phyloP scores from a whole-genome alignment of 2,888 invertebrate genomes.

The Drosophila borborema region DNA sequence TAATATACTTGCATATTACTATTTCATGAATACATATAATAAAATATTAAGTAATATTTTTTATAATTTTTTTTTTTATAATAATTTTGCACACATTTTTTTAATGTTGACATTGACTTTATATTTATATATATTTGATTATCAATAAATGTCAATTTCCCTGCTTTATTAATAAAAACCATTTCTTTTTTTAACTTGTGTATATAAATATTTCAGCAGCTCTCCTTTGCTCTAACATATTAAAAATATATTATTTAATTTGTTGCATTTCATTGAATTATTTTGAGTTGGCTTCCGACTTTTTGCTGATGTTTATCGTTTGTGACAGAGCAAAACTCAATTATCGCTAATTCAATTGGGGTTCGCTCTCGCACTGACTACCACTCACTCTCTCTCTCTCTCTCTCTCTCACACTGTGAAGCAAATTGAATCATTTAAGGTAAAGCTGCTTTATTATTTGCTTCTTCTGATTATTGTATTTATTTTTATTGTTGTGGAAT shows the following conservation, averaged over 20 bases:
- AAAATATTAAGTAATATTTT: too few relatives aligned
- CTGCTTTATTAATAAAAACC: not conserved
- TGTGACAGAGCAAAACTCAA: slow-evolving; percentile 61
- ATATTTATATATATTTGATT: not conserved
- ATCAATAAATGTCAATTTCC: not conserved
- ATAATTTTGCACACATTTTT: too few relatives aligned
- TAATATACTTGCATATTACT: too few relatives aligned
- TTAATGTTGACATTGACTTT: not conserved
- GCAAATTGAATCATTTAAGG: slow-evolving; percentile 66
- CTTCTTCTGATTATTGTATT: slow-evolving; percentile 24
- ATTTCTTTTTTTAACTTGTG: not conserved
- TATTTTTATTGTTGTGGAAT: slow-evolving; percentile 57
- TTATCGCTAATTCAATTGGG: slow-evolving; percentile 65
- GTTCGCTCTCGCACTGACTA: not conserved
- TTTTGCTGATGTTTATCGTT: slow-evolving; percentile 51
- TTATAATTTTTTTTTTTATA: too few relatives aligned
- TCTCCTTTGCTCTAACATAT: slow-evolving; percentile 27
- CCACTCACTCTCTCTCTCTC: not conserved
- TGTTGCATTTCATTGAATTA: slow-evolving; percentile 61
- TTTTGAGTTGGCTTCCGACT: slow-evolving; percentile 47
- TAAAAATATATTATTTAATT: slow-evolving; percentile 58
- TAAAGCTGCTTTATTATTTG: slow-evolving; percentile 65
- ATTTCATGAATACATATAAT: too few relatives aligned
- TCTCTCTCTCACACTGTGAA: slow-evolving; percentile 14
- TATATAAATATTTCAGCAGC: not conserved